Conservation (phyloP, 2,113 vertebrate genomes). For the Nibea coibor region DNA sequence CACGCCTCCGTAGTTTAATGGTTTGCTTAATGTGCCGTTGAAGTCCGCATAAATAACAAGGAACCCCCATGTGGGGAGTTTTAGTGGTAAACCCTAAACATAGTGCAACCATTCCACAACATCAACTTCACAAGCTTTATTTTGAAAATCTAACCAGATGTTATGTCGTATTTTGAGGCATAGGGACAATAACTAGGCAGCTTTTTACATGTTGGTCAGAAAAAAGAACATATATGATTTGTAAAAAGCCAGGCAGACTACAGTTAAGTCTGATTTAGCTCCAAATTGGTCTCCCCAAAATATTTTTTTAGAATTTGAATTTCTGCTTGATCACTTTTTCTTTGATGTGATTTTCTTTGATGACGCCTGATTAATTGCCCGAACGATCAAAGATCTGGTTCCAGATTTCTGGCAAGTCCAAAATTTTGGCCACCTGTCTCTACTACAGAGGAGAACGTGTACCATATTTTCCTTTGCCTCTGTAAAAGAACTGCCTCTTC, state of each 20-base stretch:
- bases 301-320: background rate
- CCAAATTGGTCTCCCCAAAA: background rate
- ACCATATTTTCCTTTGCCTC: background rate
- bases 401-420: background rate
- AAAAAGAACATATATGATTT: background rate
- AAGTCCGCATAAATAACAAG: too few species aligned
- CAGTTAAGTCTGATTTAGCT: too few species aligned
- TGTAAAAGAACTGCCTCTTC: background rate
- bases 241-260: background rate
- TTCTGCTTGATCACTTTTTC: background rate
- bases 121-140: too few species aligned
- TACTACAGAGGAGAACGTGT: background rate
- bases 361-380: background rate
- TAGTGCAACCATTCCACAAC: too few species aligned
- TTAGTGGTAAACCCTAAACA: too few species aligned
- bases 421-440: background rate
- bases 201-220: too few species aligned
- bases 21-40: too few species aligned
- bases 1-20: too few species aligned
- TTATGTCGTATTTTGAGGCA: too few species aligned
- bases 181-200: too few species aligned
- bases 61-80: too few species aligned
- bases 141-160: too few species aligned
- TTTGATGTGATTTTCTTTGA: background rate
- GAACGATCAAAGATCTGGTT: background rate